Percentiles rank a stretch among this genome's conserved stretches.
Evolutionary conservation across 2,888 invertebrate species (phyloP).

Genomic region (Lepas anatifera): DNA sequence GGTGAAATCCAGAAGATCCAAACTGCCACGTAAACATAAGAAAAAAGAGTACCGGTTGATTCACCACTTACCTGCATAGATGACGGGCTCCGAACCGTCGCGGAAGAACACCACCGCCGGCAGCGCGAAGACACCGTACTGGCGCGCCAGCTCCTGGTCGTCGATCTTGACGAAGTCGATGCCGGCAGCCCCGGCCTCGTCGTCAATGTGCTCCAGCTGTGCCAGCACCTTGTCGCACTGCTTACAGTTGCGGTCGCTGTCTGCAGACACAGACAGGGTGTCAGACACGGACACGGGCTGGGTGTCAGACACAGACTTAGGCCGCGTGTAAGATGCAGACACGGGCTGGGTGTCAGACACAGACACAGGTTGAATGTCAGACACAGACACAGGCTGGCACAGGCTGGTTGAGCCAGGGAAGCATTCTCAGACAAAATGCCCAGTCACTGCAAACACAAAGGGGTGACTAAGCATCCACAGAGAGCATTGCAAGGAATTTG

Average conservation of each 20-base stretch:
- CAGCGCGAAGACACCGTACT: conserved; percentile 75
- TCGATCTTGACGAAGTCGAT: conserved; percentile 32
- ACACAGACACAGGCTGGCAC: background rate
- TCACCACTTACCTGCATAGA: conserved; percentile 70
- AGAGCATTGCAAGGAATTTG: too few species aligned
- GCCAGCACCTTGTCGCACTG: conserved; percentile 76
- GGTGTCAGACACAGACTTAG: conserved; percentile 8
- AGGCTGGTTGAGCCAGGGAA: too few species aligned
- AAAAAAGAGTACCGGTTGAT: too few species aligned
- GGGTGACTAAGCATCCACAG: too few species aligned
- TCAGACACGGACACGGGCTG: background rate
- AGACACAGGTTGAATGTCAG: conserved; percentile 11
- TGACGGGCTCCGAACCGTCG: conserved; percentile 74
- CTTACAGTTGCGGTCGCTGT: conserved; percentile 80
- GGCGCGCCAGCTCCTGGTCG: conserved; percentile 57
- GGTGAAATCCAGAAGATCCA: too few species aligned
- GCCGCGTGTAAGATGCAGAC: background rate
- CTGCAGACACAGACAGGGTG: conserved; percentile 39
- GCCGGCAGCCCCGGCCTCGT: conserved; percentile 62
- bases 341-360: background rate
- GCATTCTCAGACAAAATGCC: too few species aligned
- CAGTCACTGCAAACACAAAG: too few species aligned
- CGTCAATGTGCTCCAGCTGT: conserved; percentile 86
- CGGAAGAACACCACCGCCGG: conserved; percentile 86
- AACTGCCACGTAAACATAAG: too few species aligned